Base-by-base conservation (phyloP, 2,797 vertebrate species). In the Xerus rutilus region DNA sequence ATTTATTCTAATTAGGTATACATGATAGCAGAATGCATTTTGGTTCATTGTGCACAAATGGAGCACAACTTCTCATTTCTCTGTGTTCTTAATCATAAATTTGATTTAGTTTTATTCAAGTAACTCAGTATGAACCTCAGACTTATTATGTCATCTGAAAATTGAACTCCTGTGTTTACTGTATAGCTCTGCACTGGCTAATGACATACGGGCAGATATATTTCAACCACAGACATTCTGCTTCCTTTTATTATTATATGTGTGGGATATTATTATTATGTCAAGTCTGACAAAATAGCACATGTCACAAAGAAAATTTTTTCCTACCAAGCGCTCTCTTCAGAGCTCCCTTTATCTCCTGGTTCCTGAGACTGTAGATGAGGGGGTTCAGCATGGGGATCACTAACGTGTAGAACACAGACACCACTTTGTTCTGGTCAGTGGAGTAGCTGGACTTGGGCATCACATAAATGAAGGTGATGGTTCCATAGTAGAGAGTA, bases 271-370 rank as follows among this genome's bases (percentile, higher is more conserved):
- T 39, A 72, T 52, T 30, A 83, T 11, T 30, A 67, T 69, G 39
- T 52, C 49, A 52, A 82, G 70, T 65, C 18, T 11, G 28, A 28
- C 20, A 82, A 54, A 84, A 90, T 45, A 39, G 25, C 7, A 62
- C 8, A 1, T 8, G 30, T 77, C 7, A 69, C 25, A 76, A 87
- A 49, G 32, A 86, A 82, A 88, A 73, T 54, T 86, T 20, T 83
- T 89, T 93, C 25, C 49, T 96, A 45, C n/a, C 28, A 69, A 93
- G 11, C 15, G 30, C 0, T 69, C 35, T 93, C n/a, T 73, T 73
- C 18, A 87, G 84, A 43, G 76, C 64, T 3, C 43, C 84, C 67
- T 93, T 93, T 18, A 93, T 93, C 83, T 93, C 91, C 73, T 89
- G 59, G 15, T 57, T 57, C 54, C 54, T 57, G 20, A 57, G 54